phyloP scores from a whole-genome alignment of 2,888 invertebrate genomes.

The Cephus runcator region DNA sequence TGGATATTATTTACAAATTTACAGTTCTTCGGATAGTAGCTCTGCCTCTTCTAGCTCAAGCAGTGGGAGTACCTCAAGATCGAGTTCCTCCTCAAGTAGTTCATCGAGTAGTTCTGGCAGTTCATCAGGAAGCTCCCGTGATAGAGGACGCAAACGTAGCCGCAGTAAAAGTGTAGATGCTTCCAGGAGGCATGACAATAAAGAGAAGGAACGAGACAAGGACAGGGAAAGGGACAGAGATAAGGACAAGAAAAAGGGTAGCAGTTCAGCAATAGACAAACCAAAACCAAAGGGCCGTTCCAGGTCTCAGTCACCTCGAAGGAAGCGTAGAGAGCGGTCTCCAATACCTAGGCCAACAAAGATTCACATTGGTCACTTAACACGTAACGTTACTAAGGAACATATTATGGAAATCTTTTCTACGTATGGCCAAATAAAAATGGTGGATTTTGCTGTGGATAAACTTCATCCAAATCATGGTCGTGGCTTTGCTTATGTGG shows the following conservation, averaged over 20 bases:
- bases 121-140: constrained; percentile 70
- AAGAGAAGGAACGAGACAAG: constrained; percentile 65
- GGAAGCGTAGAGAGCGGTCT: constrained; percentile 82
- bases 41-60: constrained; percentile 70
- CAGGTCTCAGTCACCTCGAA: constrained; percentile 74
- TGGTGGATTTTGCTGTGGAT: constrained; percentile 90
- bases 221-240: constrained; percentile 64
- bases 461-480: constrained; percentile 88
- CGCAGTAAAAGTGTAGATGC: constrained; percentile 60
- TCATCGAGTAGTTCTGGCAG: constrained; percentile 81
- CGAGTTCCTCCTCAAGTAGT: constrained; percentile 81
- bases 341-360: constrained; percentile 92
- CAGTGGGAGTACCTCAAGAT: constrained; percentile 69
- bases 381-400: constrained; percentile 91
- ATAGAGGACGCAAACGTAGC: constrained; percentile 72
- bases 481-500: constrained; percentile 95
- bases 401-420: constrained; percentile 92
- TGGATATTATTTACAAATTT: constrained; percentile 5
- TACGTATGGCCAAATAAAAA: constrained; percentile 87
- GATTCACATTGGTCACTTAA: constrained; percentile 93
- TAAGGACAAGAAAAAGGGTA: constrained; percentile 62
- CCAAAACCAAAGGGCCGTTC: constrained; percentile 64
- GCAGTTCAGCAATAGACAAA: constrained; percentile 56
- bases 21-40: constrained; percentile 82
- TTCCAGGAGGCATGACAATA: constrained; percentile 63